Base-by-base conservation (phyloP, 2,797 vertebrate genomes). In the Semotilus atromaculatus region DNA sequence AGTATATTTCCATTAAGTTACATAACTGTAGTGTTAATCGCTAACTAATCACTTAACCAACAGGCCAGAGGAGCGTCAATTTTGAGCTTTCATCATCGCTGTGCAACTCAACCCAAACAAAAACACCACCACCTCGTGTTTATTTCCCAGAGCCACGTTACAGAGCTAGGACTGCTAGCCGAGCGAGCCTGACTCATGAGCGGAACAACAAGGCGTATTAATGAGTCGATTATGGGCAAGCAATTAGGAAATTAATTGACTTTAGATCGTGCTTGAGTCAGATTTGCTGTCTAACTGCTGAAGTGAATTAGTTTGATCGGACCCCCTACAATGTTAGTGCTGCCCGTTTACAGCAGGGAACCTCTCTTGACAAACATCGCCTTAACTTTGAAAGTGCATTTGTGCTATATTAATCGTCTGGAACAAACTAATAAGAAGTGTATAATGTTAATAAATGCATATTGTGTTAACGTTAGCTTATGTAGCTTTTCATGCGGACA, bases 101-200 rank as follows among this genome's bases (percentile, higher is more conserved):
- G 66, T 71, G 75, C 74, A 71, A 71, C 36, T 29, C 66, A 83
- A 84, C 75, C 75, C 66, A 85, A 80, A 79, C 83, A 81, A 85
- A 79, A 79, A 85, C 64, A 84, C 62, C 74, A 77, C 40, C 66
- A 72, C 76, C 76, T 85, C 83, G 75, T 85, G 83, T 75, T 81
- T 76, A 45, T 68, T 31, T 67, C 62, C 58, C 13, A 45, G 53
- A 86, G 79, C 70, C 71, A 81, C 64, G 70, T 75, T 80, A 72
- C 73, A 71, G 26, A 60, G 48, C 60, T 29, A 43, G 21, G 26
- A n/a, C n/a, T 43, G 64, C 26, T 77, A 84, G 48, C 51, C 29
- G 40, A 29, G 43, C 45, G 31, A 51, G n/a, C 5, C 11, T 43
- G 8, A 4, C 5, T 19, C 6, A 38, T 9, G 14, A 3, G 13